Base-by-base conservation (phyloP, 2,113 vertebrate species). In the Fulmarus glacialis region DNA sequence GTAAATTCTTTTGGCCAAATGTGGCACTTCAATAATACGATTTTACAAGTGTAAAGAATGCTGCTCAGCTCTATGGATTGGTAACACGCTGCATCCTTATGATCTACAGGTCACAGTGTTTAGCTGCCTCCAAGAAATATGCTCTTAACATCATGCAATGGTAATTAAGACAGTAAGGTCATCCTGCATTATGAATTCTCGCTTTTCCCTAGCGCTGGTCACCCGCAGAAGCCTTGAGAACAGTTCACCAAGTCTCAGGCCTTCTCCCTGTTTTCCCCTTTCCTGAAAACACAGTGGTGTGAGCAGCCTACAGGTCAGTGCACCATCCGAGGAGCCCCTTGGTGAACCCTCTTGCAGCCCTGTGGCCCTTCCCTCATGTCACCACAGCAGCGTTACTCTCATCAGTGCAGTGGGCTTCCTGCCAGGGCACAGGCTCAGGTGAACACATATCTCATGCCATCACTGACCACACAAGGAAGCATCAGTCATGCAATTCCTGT, bases 241-340 rank as follows among this genome's bases (percentile, higher is more conserved):
- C 6, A 40, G 20, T 40, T 85, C 22, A 38, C 5, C 34, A 27
- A 27, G 18, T 24, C 40, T 78, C 34, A 47, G 27, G 7, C 45
- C 16, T 90, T 43, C 70, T 90, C 14, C n/a, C 3, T 47, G 11
- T 40, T 82, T 52, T 32, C 22, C 11, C 8, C 19, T 60, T 73
- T 48, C 50, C n/a, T 58, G 59, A 52, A 88, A 70, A n/a, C 20
- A 32, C 19, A 15, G 7, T 3, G 34, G 45, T 43, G 30, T 38
- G 56, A 90, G 34, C 36, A 82, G 48, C 40, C 48, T 62, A 11
- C 18, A 55, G 29, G 27, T 27, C 36, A 52, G 27, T 36, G 34
- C 9, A 13, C 6, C 0, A 0, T 32, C 42, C 2, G 4, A 32
- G 27, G 16, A 48, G 13, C 23, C n/a, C 12, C 21, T 13, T 22